These are phyloP conservation scores for cattle (Bos taurus) DNA, from an alignment of 2,113 vertebrate species.

Conservation along the genomic window DNA sequence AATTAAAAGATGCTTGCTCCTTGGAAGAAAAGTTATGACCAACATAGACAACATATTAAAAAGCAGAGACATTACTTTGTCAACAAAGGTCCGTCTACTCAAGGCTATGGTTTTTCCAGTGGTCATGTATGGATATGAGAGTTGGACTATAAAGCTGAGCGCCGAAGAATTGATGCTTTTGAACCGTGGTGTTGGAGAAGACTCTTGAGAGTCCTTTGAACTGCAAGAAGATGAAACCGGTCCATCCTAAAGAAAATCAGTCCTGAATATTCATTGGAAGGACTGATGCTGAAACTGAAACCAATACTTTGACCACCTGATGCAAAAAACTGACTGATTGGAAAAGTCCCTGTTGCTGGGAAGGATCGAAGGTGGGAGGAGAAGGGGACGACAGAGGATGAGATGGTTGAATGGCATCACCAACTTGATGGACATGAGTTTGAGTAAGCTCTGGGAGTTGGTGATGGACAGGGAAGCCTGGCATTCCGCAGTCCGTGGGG, in stretches of 20 bases:
- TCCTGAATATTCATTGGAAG: background rate
- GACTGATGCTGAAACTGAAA: background rate
- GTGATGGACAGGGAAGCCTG: background rate
- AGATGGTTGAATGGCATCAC: background rate
- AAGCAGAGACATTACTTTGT: background rate
- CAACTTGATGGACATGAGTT: background rate
- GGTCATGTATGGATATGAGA: background rate
- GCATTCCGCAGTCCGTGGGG: background rate
- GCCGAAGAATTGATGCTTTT: background rate
- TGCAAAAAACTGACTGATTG: background rate
- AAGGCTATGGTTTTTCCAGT: background rate
- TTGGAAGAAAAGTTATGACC: background rate
- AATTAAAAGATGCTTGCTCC: background rate
- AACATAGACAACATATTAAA: background rate
- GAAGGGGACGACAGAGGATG: background rate
- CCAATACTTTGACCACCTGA: background rate
- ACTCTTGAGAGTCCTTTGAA: background rate
- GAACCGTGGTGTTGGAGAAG: background rate
- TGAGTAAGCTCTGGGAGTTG: background rate
- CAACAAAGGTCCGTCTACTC: background rate
- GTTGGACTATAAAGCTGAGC: background rate
- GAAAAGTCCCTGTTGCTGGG: background rate
- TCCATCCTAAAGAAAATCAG: background rate
- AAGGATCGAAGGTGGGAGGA: background rate
- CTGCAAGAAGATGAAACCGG: background rate